Evolutionary conservation across 2,888 invertebrate species (phyloP).

Genomic region (Rotaria socialis): DNA sequence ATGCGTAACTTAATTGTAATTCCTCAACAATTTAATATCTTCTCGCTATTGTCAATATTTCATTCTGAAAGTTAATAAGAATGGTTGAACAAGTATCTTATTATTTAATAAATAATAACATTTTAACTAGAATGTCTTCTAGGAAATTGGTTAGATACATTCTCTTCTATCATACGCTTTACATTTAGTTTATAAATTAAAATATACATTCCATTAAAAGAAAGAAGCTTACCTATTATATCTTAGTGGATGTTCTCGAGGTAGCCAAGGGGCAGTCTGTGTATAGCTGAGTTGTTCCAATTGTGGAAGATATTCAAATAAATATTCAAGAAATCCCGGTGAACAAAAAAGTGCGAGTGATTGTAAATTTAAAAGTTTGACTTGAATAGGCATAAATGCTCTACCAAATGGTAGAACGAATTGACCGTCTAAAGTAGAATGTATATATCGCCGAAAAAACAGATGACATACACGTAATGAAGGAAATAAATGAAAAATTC

Average conservation of each 20-base stretch:
- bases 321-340: neutral
- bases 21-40: neutral
- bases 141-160: neutral
- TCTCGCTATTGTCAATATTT: neutral
- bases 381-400: neutral
- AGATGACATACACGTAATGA: neutral
- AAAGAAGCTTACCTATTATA: neutral
- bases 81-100: too few species aligned
- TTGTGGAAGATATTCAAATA: slow-evolving; percentile 3
- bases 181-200: neutral
- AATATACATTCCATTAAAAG: neutral
- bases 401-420: neutral
- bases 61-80: neutral
- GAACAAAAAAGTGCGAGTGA: neutral
- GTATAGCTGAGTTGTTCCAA: neutral
- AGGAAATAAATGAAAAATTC: too few species aligned
- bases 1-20: too few species aligned
- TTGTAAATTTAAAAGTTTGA: neutral
- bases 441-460: neutral
- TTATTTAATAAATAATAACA: too few species aligned
- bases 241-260: neutral
- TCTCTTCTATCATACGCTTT: neutral
- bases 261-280: neutral
- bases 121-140: too few species aligned
- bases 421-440: neutral